Evolutionary conservation across 1,140 invertebrate species (phyloP), one percentile per base, ranked within the genome.

Genomic region (Tribolium madens): DNA sequence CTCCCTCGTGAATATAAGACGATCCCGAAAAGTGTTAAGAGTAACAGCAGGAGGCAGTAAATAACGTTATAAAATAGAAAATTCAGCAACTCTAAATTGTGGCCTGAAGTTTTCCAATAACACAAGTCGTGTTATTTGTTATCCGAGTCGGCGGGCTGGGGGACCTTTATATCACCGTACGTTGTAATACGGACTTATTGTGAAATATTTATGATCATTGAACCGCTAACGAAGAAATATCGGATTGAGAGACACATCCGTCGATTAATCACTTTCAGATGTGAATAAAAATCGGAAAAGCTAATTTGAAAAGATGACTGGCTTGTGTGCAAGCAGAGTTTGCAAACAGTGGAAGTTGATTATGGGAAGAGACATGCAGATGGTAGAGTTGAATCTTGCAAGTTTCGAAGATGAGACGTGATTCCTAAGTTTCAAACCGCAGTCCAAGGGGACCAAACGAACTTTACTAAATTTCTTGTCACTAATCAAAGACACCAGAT

Each of bases 101-200:
- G 80, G 80, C 73, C 72, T 77, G 78, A 81, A 81, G 78, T 81
- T 81, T 81, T 81, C 78, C 80, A 81, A 81, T 81, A 81, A 81
- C 80, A 80, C 31, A 78, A 78, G 75, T 80, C 73, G 57, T 73
- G 78, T 81, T 80, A 81, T 81, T 81, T 80, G 80, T 80, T 81
- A 80, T 80, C 78, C 78, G 75, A 31, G 57, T 12, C 33, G 57
- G 2, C 57, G 57, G 57, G 70, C 50, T 72, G 18, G 47, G 70
- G 64, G 50, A 68, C 72, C 78, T 78, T 70, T 80, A 78, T 73
- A 78, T 80, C 79, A 80, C 69, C 77, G 76, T 77, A 78, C 72
- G 79, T 50, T 77, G 71, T 80, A 80, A 80, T 80, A 78, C 76
- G 69, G 69, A 78, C 74, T 80, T 80, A 80, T 80, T 80, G 79